Conservation (phyloP, 2,888 invertebrate genomes). For the Dynastes grantii region DNA sequence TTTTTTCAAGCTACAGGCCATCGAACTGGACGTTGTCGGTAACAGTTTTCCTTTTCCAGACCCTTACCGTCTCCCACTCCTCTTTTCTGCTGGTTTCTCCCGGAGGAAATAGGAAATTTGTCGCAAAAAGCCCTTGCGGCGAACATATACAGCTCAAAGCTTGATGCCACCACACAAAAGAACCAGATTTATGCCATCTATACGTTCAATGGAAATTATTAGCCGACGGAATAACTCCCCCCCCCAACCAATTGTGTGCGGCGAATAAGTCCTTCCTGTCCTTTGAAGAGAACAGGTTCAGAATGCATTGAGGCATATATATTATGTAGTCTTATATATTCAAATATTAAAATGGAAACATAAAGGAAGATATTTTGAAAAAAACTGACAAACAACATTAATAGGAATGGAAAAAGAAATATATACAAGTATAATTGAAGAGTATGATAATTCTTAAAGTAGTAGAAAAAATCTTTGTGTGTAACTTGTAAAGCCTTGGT, state of each 20-base stretch:
- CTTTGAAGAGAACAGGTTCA: not conserved
- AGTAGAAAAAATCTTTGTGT: too few species aligned
- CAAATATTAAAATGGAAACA: too few species aligned
- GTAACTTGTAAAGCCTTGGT: too few species aligned
- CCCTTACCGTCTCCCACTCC: not conserved
- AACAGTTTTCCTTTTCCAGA: conserved; percentile 28
- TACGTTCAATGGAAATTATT: conserved; percentile 44
- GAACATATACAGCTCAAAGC: conserved; percentile 50
- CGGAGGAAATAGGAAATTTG: conserved; percentile 56
- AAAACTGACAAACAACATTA: too few species aligned
- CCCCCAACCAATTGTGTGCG: not conserved
- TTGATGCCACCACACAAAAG: conserved; percentile 50
- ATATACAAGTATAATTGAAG: too few species aligned
- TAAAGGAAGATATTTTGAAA: too few species aligned
- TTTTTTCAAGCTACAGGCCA: conserved; percentile 12
- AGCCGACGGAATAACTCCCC: conserved; percentile 19
- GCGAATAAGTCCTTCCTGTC: not conserved
- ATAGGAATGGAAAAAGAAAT: too few species aligned
- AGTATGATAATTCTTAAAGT: too few species aligned
- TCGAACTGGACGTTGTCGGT: conserved; percentile 38
- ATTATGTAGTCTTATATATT: not conserved
- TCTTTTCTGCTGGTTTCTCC: conserved; percentile 48
- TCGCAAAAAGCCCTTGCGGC: conserved; percentile 49
- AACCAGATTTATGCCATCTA: conserved; percentile 50
- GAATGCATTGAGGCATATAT: not conserved